Conservation (phyloP, 2,888 invertebrate species). For the Limnephilus auricula region DNA sequence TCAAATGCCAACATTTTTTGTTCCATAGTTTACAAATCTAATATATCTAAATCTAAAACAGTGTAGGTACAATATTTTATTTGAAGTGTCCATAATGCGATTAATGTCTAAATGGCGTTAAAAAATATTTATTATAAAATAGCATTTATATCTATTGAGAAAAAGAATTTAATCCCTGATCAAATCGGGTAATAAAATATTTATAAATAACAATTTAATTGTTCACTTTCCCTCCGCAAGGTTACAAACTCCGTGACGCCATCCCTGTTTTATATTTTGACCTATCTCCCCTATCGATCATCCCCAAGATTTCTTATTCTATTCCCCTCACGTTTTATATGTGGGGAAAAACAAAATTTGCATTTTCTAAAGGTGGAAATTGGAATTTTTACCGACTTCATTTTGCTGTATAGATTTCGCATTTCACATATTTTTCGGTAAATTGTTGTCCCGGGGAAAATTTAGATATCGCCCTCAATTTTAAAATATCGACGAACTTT, state of each 20-base stretch:
- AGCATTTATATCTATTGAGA: too few species aligned
- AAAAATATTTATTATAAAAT: too few species aligned
- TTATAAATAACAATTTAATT: background rate
- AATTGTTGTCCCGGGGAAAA: background rate
- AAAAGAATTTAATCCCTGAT: too few species aligned
- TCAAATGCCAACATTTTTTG: too few species aligned
- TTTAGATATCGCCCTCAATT: background rate
- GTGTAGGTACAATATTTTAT: too few species aligned
- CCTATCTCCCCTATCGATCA: conserved; percentile 16
- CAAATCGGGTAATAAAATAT: too few species aligned
- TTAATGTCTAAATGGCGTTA: too few species aligned
- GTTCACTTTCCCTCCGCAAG: background rate
- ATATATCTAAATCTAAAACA: too few species aligned
- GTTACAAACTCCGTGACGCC: background rate
- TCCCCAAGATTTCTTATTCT: background rate
- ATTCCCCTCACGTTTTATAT: conserved; percentile 42
- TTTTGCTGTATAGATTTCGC: conserved; percentile 35
- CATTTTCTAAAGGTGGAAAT: conserved; percentile 27
- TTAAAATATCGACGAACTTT: background rate
- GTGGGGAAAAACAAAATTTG: conserved; percentile 39
- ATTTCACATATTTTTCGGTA: conserved; percentile 32
- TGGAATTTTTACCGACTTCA: conserved; percentile 31
- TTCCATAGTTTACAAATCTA: too few species aligned
- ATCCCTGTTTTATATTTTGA: conserved; percentile 6
- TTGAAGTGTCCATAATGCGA: too few species aligned